Conservation (phyloP, 37 sponge, comb jelly and placozoan genomes). For the Halichondria panicea region DNA sequence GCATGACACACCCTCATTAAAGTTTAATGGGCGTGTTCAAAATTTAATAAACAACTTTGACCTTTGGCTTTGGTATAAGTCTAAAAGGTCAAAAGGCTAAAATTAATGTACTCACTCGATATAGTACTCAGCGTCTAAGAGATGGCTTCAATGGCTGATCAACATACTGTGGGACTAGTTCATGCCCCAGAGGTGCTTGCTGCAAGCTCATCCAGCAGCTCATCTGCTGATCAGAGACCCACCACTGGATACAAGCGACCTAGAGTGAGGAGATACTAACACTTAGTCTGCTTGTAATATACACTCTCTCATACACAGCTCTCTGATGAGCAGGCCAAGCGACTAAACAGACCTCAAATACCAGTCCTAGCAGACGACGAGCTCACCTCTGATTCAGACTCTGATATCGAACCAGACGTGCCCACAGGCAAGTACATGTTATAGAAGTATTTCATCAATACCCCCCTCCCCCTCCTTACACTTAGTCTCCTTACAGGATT, state of each 20-base stretch:
- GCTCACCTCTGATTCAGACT: slow-evolving; percentile 76
- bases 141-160: too few relatives aligned
- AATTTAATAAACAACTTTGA: too few relatives aligned
- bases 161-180: too few relatives aligned
- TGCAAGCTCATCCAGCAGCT: too few relatives aligned
- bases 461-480: not conserved
- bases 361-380: slow-evolving; percentile 78
- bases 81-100: too few relatives aligned
- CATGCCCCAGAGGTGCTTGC: too few relatives aligned
- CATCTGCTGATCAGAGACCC: not conserved
- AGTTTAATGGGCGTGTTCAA: too few relatives aligned
- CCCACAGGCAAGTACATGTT: slow-evolving; percentile 35
- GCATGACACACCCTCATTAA: too few relatives aligned
- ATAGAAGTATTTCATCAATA: not conserved
- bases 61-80: too few relatives aligned
- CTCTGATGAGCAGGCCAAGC: slow-evolving; percentile 11
- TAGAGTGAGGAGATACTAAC: not conserved
- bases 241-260: slow-evolving; percentile 8
- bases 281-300: not conserved
- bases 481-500: slow-evolving; percentile 49
- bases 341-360: not conserved
- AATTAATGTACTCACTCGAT: too few relatives aligned
- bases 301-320: slow-evolving; percentile 28
- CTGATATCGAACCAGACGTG: slow-evolving; percentile 77
- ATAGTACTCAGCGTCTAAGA: too few relatives aligned